Evolutionary conservation across 2,113 vertebrate species (phyloP).

Genomic region (Patagioenas fasciata): DNA sequence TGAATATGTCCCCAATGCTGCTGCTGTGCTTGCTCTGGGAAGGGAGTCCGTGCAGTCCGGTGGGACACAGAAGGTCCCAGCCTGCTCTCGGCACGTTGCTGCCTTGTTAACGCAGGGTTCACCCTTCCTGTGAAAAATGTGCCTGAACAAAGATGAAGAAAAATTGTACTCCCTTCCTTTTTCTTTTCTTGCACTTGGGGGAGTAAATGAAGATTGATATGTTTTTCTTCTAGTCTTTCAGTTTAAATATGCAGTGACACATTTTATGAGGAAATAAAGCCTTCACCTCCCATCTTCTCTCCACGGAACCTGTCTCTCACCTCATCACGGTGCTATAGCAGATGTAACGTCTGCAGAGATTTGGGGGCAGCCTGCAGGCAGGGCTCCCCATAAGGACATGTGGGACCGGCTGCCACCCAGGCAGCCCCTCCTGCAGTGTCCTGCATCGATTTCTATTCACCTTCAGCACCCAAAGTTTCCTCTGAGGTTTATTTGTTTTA

Average conservation of each 20-base stretch:
- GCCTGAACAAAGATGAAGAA: not conserved
- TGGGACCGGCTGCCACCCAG: not conserved
- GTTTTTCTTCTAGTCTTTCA: slow-evolving; percentile 10
- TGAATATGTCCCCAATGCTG: rapidly evolving
- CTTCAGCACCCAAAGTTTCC: not conserved
- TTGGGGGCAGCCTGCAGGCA: not conserved
- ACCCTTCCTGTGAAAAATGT: not conserved
- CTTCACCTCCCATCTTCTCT: not conserved
- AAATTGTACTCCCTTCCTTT: not conserved
- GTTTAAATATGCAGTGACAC: not conserved
- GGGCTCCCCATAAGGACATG: not conserved
- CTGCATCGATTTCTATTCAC: not conserved
- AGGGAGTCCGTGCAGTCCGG: rapidly evolving
- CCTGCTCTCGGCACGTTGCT: not conserved
- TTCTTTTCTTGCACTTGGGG: not conserved
- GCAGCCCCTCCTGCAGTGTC: not conserved
- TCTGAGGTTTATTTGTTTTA: not conserved
- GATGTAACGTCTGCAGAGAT: not conserved
- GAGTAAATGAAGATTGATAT: slow-evolving; percentile 32
- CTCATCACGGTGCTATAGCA: not conserved
- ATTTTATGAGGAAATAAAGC: not conserved
- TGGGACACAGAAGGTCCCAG: not conserved
- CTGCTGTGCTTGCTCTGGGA: not conserved
- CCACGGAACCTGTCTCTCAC: not conserved
- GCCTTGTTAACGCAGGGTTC: not conserved